Evolutionary conservation across 2,888 invertebrate species (phyloP), one percentile per base, ranked within the genome.

Genomic region (Hirtodrosophila confusa): DNA sequence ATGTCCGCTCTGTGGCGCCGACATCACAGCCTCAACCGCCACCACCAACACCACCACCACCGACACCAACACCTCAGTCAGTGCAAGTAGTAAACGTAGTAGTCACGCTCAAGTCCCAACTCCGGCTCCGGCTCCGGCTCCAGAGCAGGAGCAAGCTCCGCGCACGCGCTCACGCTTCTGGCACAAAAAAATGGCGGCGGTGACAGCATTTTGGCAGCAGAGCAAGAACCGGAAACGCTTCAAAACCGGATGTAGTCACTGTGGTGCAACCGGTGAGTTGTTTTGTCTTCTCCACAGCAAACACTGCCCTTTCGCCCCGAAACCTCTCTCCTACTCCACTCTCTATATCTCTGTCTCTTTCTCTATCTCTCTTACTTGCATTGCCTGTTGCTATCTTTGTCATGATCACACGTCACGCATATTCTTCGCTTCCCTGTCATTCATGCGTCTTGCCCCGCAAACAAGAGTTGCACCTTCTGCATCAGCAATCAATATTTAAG

Each of bases 221-320:
- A 73, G 73, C 70, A 88, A 82, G 72, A 85, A 88, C 70, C 88
- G 89, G 79, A 84, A 89, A 74, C 89, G 82, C 66, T 80, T 65
- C 64, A 78, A 79, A 67, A 67, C 84, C 83, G 90, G 90, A 90
- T 89, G 91, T 88, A 89, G 91, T 86, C 88, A 88, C 78, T 91
- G 90, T 84, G 90, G 90, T 87, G 91, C 91, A 83, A 89, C 88
- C 88, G 91, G 90, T 91, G 91, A 91, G 91, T 91, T 80, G 91
- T 90, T 78, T 86, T 72, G 68, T 70, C 74, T 69, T 70, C 69
- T 83, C 86, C 78, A 65, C 57, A 70, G 50, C 70, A 66, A 43
- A 72, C 48, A 53, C 67, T 61, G 48, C 40, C 54, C 77, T 58
- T 60, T 73, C 55, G 55, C 40, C 44, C 24, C 8, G 49, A 27